Percentiles rank a stretch among this genome's conserved stretches.
phyloP scores from a whole-genome alignment of 2,113 vertebrate genomes.

The Ciconia boyciana region DNA sequence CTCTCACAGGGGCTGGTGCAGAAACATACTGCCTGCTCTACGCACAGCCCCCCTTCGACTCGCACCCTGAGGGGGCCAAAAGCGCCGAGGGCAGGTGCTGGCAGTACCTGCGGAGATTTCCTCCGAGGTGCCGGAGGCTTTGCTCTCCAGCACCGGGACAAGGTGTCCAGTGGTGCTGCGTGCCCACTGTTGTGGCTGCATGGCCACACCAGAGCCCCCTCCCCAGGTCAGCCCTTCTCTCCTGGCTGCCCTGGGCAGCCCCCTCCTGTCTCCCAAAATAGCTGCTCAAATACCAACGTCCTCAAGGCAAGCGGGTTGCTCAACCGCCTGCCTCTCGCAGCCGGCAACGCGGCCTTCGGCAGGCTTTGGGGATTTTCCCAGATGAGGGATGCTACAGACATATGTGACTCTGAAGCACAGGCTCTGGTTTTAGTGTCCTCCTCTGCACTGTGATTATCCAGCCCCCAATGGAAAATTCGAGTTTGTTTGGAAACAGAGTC shows the following conservation, averaged over 20 bases:
- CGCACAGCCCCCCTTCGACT: fast-evolving
- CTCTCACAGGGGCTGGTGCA: background rate
- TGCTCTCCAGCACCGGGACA: fast-evolving
- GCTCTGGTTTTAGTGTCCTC: slow-evolving; percentile 14
- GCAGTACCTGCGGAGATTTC: fast-evolving
- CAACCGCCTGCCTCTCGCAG: fast-evolving
- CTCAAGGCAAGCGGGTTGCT: background rate
- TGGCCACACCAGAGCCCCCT: fast-evolving
- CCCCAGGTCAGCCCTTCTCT: background rate
- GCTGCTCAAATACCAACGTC: background rate
- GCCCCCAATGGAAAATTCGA: slow-evolving; percentile 11
- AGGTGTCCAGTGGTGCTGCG: fast-evolving
- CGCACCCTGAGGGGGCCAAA: background rate
- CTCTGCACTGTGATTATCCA: slow-evolving; percentile 25
- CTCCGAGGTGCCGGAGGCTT: background rate
- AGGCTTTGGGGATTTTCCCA: background rate
- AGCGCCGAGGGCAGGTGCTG: background rate
- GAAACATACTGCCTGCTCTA: fast-evolving
- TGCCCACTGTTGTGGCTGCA: background rate
- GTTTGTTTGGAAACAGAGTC: slow-evolving; percentile 8
- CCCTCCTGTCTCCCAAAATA: background rate
- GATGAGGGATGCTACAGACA: background rate
- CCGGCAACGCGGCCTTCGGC: background rate
- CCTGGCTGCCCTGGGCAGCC: background rate
- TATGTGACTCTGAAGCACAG: background rate